phyloP scores from a whole-genome alignment of 2,797 vertebrate species.

The Selene dorsalis region DNA sequence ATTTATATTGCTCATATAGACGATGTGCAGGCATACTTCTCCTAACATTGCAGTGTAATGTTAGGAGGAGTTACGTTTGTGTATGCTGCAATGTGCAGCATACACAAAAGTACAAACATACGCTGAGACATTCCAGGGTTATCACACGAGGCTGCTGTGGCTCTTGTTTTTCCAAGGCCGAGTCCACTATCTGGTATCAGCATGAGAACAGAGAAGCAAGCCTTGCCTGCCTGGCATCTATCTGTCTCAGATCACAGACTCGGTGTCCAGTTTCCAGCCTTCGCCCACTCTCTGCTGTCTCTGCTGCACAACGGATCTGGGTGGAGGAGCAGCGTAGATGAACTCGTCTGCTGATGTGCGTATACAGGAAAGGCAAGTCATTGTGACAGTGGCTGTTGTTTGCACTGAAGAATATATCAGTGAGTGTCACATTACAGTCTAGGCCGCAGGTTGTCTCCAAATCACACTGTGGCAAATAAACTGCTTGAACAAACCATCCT shows the following conservation, averaged over 20 bases:
- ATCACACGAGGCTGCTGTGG: conserved; percentile 65
- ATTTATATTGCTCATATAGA: conserved; percentile 33
- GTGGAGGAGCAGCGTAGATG: neutral
- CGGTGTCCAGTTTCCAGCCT: conserved; percentile 65
- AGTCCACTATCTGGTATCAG: conserved; percentile 73
- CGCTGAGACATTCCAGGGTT: conserved; percentile 65
- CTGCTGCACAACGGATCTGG: conserved; percentile 16
- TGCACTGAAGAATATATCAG: neutral
- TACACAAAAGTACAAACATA: conserved; percentile 15
- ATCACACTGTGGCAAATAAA: conserved; percentile 2
- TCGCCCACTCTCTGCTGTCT: conserved; percentile 41
- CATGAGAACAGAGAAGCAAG: conserved; percentile 62
- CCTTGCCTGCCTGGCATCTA: conserved; percentile 62
- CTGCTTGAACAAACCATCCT: neutral
- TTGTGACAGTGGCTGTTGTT: neutral
- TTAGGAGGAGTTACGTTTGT: too few species aligned
- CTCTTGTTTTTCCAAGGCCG: conserved; percentile 67
- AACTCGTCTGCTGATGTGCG: conserved; percentile 10
- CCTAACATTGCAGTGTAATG: conserved; percentile 6
- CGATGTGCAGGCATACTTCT: conserved; percentile 25
- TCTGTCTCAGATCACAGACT: conserved; percentile 55
- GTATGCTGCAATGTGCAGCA: conserved; percentile 20
- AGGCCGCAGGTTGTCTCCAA: conserved; percentile 1
- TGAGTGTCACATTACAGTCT: neutral
- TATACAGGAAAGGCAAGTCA: conserved; percentile 19